Evolutionary conservation across 2,888 invertebrate genomes (phyloP).

Genomic region (Agrochola litura): DNA sequence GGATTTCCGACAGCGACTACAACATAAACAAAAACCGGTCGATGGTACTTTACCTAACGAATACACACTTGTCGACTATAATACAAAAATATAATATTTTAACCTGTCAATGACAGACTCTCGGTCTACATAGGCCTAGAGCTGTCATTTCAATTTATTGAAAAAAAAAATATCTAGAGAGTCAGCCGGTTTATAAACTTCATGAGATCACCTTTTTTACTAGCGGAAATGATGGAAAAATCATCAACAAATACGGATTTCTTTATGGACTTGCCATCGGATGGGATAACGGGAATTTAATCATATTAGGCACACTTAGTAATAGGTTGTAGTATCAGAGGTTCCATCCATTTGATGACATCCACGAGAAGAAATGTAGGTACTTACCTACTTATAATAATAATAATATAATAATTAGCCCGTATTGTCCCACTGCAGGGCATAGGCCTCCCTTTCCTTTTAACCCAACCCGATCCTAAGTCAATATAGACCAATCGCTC

Average conservation of each 20-base stretch:
- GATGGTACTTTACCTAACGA: slow-evolving; percentile 13
- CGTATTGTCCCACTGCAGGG: too few relatives aligned
- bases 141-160: slow-evolving; percentile 21
- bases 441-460: too few relatives aligned
- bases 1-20: slow-evolving; percentile 53
- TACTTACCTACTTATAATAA: too few relatives aligned
- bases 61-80: slow-evolving; percentile 12
- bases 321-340: neutral
- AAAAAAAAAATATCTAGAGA: neutral
- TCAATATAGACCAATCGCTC: too few relatives aligned
- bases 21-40: slow-evolving; percentile 48
- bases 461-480: too few relatives aligned
- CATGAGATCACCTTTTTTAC: neutral
- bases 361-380: neutral
- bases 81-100: slow-evolving; percentile 29
- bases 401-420: too few relatives aligned
- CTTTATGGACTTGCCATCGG: neutral
- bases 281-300: slow-evolving; percentile 28
- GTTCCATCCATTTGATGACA: neutral
- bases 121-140: neutral
- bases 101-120: slow-evolving; percentile 11
- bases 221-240: slow-evolving; percentile 1
- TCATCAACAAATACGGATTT: neutral
- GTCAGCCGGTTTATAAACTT: neutral
- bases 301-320: neutral